Conservation (phyloP, 2,113 vertebrate species). For the Murina feae region DNA sequence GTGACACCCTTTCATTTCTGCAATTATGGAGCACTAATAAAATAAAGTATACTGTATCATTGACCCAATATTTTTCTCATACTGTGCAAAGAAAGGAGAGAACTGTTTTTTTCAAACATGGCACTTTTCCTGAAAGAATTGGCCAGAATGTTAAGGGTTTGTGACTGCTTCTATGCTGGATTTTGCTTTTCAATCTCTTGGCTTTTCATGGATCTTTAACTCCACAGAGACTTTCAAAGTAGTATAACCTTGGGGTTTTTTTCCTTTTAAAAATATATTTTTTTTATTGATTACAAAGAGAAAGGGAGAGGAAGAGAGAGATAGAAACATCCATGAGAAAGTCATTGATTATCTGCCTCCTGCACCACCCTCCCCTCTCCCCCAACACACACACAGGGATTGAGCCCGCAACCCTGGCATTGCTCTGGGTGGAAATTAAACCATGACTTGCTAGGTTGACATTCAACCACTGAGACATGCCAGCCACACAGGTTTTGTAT, state of each 20-base stretch:
- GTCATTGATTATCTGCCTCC: too few relatives aligned
- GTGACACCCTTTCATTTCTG: neutral
- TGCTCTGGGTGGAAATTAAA: too few relatives aligned
- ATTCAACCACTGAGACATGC: too few relatives aligned
- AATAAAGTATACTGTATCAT: neutral
- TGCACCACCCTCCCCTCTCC: too few relatives aligned
- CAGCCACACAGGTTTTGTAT: too few relatives aligned
- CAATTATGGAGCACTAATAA: constrained; percentile 27
- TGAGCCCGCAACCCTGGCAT: too few relatives aligned
- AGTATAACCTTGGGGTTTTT: neutral
- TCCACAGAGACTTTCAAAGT: neutral
- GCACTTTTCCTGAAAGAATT: neutral
- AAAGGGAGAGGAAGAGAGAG: too few relatives aligned
- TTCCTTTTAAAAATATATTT: neutral
- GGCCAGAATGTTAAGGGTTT: neutral
- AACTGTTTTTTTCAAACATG: neutral
- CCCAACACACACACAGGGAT: too few relatives aligned
- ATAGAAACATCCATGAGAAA: too few relatives aligned
- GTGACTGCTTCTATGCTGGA: neutral
- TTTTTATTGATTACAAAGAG: too few relatives aligned
- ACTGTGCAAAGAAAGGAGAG: neutral
- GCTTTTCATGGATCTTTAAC: neutral
- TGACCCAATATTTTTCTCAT: neutral
- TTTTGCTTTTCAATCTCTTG: neutral
- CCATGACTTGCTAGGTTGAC: too few relatives aligned